Percentiles rank a stretch among this genome's conserved stretches.
phyloP scores from a whole-genome alignment of 92 coral and sea anemone species.

The Palythoa heliodiscus region DNA sequence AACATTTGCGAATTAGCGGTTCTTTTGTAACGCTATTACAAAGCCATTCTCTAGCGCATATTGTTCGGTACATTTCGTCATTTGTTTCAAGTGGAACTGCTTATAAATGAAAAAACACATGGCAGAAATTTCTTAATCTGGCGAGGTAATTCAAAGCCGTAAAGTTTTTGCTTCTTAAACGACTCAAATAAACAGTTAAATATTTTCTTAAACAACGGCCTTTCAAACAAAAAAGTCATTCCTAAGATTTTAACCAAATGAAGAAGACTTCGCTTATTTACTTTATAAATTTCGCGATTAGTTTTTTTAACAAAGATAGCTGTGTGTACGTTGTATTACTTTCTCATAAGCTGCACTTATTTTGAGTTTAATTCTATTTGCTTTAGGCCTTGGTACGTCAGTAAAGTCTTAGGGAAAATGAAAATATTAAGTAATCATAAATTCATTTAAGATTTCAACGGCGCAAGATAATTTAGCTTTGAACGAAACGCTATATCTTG shows the following conservation, averaged over 20 bases:
- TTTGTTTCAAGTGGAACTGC: conserved; percentile 10
- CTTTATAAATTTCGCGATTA: not conserved
- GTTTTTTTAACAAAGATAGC: not conserved
- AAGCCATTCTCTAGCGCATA: not conserved
- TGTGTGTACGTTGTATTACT: not conserved
- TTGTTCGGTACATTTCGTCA: conserved; percentile 33
- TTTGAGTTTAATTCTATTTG: not conserved
- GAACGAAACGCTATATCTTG: not conserved
- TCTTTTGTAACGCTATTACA: not conserved
- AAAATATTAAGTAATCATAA: not conserved
- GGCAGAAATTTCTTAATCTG: not conserved
- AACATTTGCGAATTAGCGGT: not conserved
- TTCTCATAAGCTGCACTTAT: not conserved
- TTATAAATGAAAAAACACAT: conserved; percentile 23
- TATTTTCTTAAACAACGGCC: not conserved
- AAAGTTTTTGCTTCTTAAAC: not conserved
- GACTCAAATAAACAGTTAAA: not conserved
- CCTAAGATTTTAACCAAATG: not conserved
- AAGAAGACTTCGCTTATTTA: not conserved
- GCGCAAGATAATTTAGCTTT: not conserved
- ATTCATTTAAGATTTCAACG: not conserved
- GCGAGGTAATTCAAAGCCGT: not conserved
- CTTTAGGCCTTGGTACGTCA: not conserved
- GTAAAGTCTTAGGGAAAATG: not conserved
- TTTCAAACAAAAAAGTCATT: not conserved